Percentiles rank a stretch among this genome's conserved stretches.
phyloP scores from a whole-genome alignment of 2,797 vertebrate species.

The Oophaga sylvatica region DNA sequence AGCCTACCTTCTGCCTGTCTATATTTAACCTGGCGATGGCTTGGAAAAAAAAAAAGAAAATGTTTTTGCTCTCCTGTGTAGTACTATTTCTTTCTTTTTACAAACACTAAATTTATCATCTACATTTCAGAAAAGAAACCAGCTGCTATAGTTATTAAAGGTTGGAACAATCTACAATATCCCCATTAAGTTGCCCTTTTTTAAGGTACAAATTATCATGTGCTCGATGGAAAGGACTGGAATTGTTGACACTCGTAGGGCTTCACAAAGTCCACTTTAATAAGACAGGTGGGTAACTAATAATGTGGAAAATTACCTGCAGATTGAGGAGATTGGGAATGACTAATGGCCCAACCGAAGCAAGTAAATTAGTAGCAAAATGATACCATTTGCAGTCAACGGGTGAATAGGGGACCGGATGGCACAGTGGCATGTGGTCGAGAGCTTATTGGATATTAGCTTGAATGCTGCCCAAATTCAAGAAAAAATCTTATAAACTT shows the following conservation, averaged over 20 bases:
- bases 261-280: conserved; percentile 81
- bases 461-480: conserved; percentile 72
- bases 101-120: conserved; percentile 73
- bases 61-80: conserved; percentile 66
- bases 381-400: conserved; percentile 80
- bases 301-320: conserved; percentile 86
- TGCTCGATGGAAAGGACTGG: conserved; percentile 78
- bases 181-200: conserved; percentile 78
- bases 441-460: conserved; percentile 65
- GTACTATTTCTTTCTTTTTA: conserved; percentile 65
- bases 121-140: conserved; percentile 78
- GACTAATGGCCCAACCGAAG: conserved; percentile 83
- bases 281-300: conserved; percentile 86
- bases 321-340: conserved; percentile 83
- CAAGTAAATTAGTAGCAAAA: conserved; percentile 82
- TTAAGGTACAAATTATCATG: conserved; percentile 77
- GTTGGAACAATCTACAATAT: conserved; percentile 80
- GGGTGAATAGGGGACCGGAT: conserved; percentile 71
- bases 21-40: conserved; percentile 67
- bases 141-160: conserved; percentile 80
- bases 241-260: conserved; percentile 76
- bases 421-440: conserved; percentile 80
- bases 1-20: conserved; percentile 65
- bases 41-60: conserved; percentile 65
- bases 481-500: conserved; percentile 66